Evolutionary conservation across 2,113 vertebrate species (phyloP).

Genomic region (Rutilus rutilus): DNA sequence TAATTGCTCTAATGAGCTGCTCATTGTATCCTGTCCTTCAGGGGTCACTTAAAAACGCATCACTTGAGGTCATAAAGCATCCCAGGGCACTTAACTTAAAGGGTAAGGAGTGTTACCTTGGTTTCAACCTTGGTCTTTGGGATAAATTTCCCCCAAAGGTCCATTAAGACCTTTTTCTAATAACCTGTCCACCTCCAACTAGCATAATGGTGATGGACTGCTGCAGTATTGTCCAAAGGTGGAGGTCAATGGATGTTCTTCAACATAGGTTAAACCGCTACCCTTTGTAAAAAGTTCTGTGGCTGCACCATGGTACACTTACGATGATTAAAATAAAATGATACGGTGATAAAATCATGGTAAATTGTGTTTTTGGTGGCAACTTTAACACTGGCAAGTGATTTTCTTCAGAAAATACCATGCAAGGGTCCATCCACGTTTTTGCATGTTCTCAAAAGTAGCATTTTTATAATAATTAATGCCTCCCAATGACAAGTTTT

Average conservation of each 20-base stretch:
- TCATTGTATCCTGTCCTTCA: background rate
- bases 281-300: background rate
- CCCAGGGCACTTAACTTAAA: conserved; percentile 17
- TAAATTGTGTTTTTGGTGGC: background rate
- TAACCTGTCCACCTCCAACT: conserved; percentile 3
- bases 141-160: background rate
- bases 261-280: background rate
- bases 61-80: conserved; percentile 9
- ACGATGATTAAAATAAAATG: background rate
- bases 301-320: background rate
- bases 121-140: conserved; percentile 18
- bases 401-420: background rate
- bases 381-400: background rate
- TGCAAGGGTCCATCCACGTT: background rate
- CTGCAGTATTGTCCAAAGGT: background rate
- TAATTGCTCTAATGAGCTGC: background rate
- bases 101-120: background rate
- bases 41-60: background rate
- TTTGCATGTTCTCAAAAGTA: background rate
- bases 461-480: background rate
- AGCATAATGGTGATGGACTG: background rate
- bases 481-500: background rate
- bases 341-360: background rate
- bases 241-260: background rate
- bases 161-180: background rate